Evolutionary conservation across 2,797 vertebrate genomes (phyloP).

Genomic region (Apogon hyalosoma): DNA sequence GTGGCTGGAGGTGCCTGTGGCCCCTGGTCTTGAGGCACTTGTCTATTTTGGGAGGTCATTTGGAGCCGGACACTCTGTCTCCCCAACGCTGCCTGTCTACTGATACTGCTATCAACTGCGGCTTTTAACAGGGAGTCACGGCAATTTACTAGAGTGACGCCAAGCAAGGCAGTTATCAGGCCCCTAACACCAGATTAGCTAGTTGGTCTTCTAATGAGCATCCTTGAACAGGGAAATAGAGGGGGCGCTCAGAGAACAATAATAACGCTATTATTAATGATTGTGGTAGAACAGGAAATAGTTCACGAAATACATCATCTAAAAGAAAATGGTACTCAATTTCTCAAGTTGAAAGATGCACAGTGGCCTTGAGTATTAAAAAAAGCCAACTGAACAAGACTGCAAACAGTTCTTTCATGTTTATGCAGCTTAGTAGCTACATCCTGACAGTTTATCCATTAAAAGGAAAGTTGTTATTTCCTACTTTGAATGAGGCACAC

Average conservation of each 20-base stretch:
- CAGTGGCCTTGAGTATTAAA: slow-evolving; percentile 8
- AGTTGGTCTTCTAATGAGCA: slow-evolving; percentile 84
- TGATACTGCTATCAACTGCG: slow-evolving; percentile 90
- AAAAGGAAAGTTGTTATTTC: slow-evolving; percentile 11
- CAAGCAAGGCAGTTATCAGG: slow-evolving; percentile 86
- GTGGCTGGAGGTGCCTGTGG: slow-evolving; percentile 58
- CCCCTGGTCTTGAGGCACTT: slow-evolving; percentile 82
- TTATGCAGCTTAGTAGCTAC: slow-evolving; percentile 48
- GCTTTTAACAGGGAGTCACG: slow-evolving; percentile 87
- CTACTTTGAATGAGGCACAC: background rate
- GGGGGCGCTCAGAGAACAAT: slow-evolving; percentile 58
- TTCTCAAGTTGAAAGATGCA: slow-evolving; percentile 38
- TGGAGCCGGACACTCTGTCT: slow-evolving; percentile 88
- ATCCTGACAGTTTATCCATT: slow-evolving; percentile 46
- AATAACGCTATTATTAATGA: slow-evolving; percentile 68
- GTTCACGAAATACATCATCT: slow-evolving; percentile 47
- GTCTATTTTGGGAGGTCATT: slow-evolving; percentile 91
- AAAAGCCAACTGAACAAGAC: slow-evolving; percentile 1
- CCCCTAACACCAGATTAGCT: slow-evolving; percentile 86
- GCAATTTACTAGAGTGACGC: slow-evolving; percentile 90
- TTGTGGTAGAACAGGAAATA: slow-evolving; percentile 69
- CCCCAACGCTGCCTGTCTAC: slow-evolving; percentile 85
- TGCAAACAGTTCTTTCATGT: slow-evolving; percentile 8
- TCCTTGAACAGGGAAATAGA: slow-evolving; percentile 78
- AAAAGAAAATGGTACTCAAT: slow-evolving; percentile 32